phyloP scores from a whole-genome alignment of 2,797 vertebrate genomes.

The Pipistrellus pygmaeus region DNA sequence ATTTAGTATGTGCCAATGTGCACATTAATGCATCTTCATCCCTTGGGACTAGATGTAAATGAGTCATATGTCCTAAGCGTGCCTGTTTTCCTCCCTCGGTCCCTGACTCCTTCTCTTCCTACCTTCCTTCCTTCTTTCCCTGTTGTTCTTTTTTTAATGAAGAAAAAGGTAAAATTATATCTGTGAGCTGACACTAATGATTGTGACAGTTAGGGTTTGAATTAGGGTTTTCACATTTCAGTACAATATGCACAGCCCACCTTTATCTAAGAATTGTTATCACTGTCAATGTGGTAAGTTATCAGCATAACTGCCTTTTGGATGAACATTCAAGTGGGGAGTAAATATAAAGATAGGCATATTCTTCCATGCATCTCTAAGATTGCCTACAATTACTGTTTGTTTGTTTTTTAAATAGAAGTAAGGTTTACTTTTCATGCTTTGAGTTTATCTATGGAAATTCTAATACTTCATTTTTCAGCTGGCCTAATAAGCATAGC shows the following conservation, averaged over 20 bases:
- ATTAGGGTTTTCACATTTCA: conserved; percentile 42
- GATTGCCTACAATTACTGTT: conserved; percentile 75
- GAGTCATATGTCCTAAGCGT: neutral
- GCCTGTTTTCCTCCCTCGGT: neutral
- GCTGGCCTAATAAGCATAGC: neutral
- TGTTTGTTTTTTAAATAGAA: conserved; percentile 29
- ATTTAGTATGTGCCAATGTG: neutral
- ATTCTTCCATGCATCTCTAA: conserved; percentile 79
- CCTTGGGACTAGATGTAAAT: neutral
- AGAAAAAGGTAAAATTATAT: conserved; percentile 49
- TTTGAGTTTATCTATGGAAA: conserved; percentile 61
- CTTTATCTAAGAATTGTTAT: conserved; percentile 78
- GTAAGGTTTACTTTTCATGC: conserved; percentile 49
- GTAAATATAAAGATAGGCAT: conserved; percentile 84
- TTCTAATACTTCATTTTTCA: conserved; percentile 46
- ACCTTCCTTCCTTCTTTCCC: neutral
- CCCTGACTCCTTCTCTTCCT: neutral
- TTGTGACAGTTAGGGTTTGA: conserved; percentile 44
- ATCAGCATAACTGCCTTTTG: conserved; percentile 82
- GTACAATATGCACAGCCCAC: conserved; percentile 52
- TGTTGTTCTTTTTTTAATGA: neutral
- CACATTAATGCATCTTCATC: neutral
- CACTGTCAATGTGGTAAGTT: conserved; percentile 78
- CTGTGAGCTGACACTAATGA: conserved; percentile 38
- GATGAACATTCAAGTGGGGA: conserved; percentile 82